Conservation (phyloP, 2,888 invertebrate genomes). For the Coenonympha glycerion region DNA sequence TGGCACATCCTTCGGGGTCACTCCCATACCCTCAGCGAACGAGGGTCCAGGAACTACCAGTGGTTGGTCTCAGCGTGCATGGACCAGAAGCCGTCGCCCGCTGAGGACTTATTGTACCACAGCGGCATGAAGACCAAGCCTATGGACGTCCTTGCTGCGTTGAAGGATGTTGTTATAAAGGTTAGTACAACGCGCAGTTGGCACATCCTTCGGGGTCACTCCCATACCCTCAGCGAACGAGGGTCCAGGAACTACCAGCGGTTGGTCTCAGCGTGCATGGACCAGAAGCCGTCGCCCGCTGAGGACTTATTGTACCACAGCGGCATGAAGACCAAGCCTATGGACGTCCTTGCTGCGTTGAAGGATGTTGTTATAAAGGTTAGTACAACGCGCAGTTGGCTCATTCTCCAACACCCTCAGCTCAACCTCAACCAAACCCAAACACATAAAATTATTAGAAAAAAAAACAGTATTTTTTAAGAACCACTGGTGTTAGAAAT, state of each 20-base stretch:
- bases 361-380: conserved; percentile 54
- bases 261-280: conserved; percentile 52
- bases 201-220: not conserved
- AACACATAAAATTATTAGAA: too few species aligned
- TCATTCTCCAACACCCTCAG: too few species aligned
- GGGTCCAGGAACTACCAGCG: conserved; percentile 55
- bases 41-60: conserved; percentile 63
- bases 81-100: conserved; percentile 73
- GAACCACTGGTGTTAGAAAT: too few species aligned
- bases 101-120: conserved; percentile 89
- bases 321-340: conserved; percentile 21
- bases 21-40: conserved; percentile 88
- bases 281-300: conserved; percentile 75
- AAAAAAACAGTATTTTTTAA: too few species aligned
- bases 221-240: conserved; percentile 36
- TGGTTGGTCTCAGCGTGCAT: conserved; percentile 54
- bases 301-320: conserved; percentile 89
- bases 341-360: conserved; percentile 36
- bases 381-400: too few species aligned
- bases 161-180: conserved; percentile 52
- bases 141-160: conserved; percentile 33
- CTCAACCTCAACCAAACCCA: too few species aligned
- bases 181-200: conserved; percentile 27
- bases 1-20: conserved; percentile 77
- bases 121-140: conserved; percentile 41